Evolutionary conservation across 1,140 invertebrate genomes (phyloP), one percentile per base, ranked within the genome.

Genomic region (Pogonomyrmex barbatus): DNA sequence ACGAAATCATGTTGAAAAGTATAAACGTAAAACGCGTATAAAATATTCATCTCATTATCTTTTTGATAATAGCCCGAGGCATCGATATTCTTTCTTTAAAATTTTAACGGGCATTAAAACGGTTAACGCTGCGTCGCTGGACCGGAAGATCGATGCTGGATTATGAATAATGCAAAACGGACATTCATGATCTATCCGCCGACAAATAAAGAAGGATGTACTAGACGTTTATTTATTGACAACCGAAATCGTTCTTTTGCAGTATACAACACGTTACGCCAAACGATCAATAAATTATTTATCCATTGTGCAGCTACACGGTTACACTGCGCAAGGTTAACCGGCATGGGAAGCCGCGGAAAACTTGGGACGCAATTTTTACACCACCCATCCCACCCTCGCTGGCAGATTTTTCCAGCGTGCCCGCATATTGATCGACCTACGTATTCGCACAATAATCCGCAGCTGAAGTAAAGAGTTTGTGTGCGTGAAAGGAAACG

Each of bases 351-450:
- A 0, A 71, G 79, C 67, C 52, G 65, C 30, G 79, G 70, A 60
- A 62, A 83, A 75, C 79, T 83, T 83, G 67, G 67, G 17, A 50
- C 68, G 58, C 54, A 62, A 83, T 83, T 83, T 83, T 83, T 83
- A 75, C 73, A 77, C 45, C 33, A 14, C 47, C 47, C 58, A 50
- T 36, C n/a, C 71, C n/a, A 30, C 39, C 2, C 24, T 24, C 70
- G 82, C 73, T 54, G 82, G 78, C 71, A 76, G 82, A 85, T 85
- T 85, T 85, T 78, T 56, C 82, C 36, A 65, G 5, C 60, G 24
- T 33, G 50, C 33, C 30, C 60, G 60, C 81, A 62, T 82, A 89
- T 90, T 63, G 82, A 90, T 90, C 88, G 86, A 42, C 50, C 70
- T 45, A 68, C 77, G 65, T 78, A 47, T 50, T 42, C 58, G 62